A percentile compares a stretch with the other conserved stretches of the same genome.
Conservation (phyloP, 2,797 vertebrate species). For the Pipistrellus pipistrellus region DNA sequence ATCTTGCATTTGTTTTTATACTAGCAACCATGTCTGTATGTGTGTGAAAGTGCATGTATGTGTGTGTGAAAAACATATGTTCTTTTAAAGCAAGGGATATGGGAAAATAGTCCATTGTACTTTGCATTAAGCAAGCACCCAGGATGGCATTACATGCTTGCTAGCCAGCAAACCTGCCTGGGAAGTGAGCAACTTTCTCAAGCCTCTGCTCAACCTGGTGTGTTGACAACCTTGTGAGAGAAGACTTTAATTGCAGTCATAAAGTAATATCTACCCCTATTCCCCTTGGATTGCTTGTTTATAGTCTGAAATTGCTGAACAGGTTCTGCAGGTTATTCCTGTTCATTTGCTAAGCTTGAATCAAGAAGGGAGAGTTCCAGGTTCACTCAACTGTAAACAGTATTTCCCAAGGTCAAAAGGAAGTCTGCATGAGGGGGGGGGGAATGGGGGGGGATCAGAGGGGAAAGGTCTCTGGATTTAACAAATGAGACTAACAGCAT, state of each 20-base stretch:
- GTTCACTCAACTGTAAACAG: constrained; percentile 78
- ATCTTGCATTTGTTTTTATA: not conserved
- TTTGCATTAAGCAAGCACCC: not conserved
- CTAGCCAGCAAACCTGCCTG: constrained; percentile 51
- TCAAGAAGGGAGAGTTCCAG: constrained; percentile 63
- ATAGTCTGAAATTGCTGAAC: constrained; percentile 76
- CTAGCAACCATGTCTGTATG: not conserved
- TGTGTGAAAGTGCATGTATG: not conserved
- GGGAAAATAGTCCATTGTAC: not conserved
- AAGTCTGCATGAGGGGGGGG: not conserved
- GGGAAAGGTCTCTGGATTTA: not conserved
- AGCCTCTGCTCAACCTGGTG: not conserved
- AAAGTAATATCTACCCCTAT: constrained; percentile 20
- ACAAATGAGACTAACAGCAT: not conserved
- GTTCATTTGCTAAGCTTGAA: constrained; percentile 50
- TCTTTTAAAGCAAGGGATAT: not conserved
- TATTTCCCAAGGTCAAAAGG: constrained; percentile 68
- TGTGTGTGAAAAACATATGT: not conserved
- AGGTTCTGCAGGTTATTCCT: constrained; percentile 73
- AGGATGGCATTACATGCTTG: not conserved
- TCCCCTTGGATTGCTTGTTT: constrained; percentile 74
- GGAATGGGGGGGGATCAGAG: too few relatives aligned
- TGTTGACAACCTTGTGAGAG: constrained; percentile 70
- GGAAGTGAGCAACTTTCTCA: constrained; percentile 70
- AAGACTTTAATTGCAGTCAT: constrained; percentile 61